phyloP scores from a whole-genome alignment of 2,113 vertebrate genomes.

The Physeter macrocephalus region DNA sequence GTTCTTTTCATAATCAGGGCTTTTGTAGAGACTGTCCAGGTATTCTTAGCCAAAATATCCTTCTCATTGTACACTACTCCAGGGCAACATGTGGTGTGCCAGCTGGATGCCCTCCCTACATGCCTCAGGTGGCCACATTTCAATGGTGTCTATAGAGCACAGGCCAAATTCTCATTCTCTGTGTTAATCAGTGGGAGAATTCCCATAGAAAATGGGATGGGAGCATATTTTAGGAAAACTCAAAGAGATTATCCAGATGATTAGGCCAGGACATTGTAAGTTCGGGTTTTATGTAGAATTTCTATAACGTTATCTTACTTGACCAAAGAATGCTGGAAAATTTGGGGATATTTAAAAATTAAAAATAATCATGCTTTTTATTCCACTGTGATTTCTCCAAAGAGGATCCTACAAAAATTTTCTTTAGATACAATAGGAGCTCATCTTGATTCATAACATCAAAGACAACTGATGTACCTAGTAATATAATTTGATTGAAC shows the following conservation, averaged over 20 bases:
- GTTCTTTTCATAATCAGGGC: conserved; percentile 68
- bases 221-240: conserved; percentile 71
- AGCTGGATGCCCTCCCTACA: conserved; percentile 75
- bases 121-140: conserved; percentile 77
- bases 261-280: conserved; percentile 59
- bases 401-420: background rate
- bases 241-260: conserved; percentile 71
- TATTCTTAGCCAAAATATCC: conserved; percentile 74
- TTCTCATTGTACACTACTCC: conserved; percentile 69
- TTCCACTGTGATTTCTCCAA: conserved; percentile 10
- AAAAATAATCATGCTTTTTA: conserved; percentile 42
- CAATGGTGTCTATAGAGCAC: conserved; percentile 75
- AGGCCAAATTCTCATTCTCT: conserved; percentile 75
- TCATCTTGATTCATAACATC: conserved; percentile 39
- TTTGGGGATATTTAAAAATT: conserved; percentile 48
- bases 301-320: conserved; percentile 57
- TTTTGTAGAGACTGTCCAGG: conserved; percentile 71
- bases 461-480: conserved; percentile 39
- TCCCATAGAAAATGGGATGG: conserved; percentile 73
- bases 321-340: conserved; percentile 49
- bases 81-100: conserved; percentile 74
- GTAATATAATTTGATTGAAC: conserved; percentile 34
- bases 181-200: conserved; percentile 76
- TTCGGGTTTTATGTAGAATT: conserved; percentile 55
- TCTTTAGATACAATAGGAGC: background rate